Conservation (phyloP, 2,888 invertebrate species). For the Pachliopta kotzebuea region DNA sequence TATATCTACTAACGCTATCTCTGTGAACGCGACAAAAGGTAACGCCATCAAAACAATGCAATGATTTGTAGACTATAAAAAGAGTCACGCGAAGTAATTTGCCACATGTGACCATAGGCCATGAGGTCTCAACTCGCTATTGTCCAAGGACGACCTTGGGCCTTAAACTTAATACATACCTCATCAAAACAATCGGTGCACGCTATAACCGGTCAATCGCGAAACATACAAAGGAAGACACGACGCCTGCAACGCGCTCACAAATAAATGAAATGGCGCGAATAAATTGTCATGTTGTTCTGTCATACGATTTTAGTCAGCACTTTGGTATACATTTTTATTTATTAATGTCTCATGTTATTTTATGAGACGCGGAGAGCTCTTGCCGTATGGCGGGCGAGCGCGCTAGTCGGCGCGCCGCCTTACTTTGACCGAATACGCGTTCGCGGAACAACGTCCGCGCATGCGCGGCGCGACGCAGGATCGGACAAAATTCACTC, state of each 20-base stretch:
- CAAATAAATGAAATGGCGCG: conserved; percentile 40
- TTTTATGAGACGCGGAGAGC: conserved; percentile 52
- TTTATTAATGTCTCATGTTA: conserved; percentile 64
- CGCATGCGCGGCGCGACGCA: conserved; percentile 68
- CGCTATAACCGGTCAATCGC: conserved; percentile 50
- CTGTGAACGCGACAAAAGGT: background rate
- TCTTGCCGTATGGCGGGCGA: conserved; percentile 74
- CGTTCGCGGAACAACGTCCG: conserved; percentile 55
- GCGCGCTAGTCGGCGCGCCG: conserved; percentile 81
- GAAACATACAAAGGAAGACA: conserved; percentile 61
- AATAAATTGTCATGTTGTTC: conserved; percentile 63
- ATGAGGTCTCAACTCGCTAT: conserved; percentile 39
- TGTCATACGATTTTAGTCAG: conserved; percentile 47
- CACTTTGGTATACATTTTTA: conserved; percentile 54
- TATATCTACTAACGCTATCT: background rate
- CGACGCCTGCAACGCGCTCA: conserved; percentile 49
- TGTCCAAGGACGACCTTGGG: conserved; percentile 62
- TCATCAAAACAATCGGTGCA: conserved; percentile 66
- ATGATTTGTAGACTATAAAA: conserved; percentile 17
- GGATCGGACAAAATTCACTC: conserved; percentile 75
- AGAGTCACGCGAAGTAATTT: conserved; percentile 22
- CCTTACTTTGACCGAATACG: conserved; percentile 66
- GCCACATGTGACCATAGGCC: conserved; percentile 14
- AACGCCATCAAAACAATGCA: conserved; percentile 11
- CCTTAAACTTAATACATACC: conserved; percentile 67